Base-by-base conservation (phyloP, 2,797 vertebrate species). In the Xiphorhynchus erythropygius region DNA sequence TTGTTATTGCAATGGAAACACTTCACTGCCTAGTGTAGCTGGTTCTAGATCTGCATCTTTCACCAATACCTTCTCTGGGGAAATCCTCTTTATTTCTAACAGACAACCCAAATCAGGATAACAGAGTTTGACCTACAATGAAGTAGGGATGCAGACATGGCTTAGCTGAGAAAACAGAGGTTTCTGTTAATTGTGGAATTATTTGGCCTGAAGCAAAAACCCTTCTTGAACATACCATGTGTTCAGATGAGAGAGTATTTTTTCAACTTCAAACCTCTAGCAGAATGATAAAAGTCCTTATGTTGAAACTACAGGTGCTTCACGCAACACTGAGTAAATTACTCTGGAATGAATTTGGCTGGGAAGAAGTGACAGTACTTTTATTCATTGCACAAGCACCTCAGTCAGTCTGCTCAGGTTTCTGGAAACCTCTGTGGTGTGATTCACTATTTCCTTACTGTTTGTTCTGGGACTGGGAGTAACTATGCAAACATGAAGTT, bases 381-480 rank as follows among this genome's bases (percentile, higher is more conserved):
- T 63, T 91, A 81, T 79, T 80, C 85, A 47, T 94, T 96, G 95
- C 96, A 94, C 91, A 96, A 96, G 74, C 83, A 91, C 63, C 42
- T 96, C 96, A 73, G 77, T 87, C 93, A 94, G 85, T 86, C 77
- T 96, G 83, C 89, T 86, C 69, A 88, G 80, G 91, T 76, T 95
- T 96, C 92, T 95, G 93, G 96, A 96, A 96, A 84, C 53, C 85
- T 95, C 93, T 59, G 19, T 89, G 89, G 67, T 95, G 94, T 97
- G 95, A 97, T 95, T 97, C 95, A 96, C 91, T 88, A 18, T 94
- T 95, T 93, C 96, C 94, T 86, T 95, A 73, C 73, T 95, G 89
- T 92, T 96, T 97, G 94, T 94, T 97, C 92, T 96, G 91, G 67
- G 89, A 52, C 79, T 94, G 87, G 93, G 85, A 97, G 96, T 96